These are phyloP conservation scores for Halictus ligatus DNA, from an alignment of 2,888 invertebrate species.

Conservation along the genomic window DNA sequence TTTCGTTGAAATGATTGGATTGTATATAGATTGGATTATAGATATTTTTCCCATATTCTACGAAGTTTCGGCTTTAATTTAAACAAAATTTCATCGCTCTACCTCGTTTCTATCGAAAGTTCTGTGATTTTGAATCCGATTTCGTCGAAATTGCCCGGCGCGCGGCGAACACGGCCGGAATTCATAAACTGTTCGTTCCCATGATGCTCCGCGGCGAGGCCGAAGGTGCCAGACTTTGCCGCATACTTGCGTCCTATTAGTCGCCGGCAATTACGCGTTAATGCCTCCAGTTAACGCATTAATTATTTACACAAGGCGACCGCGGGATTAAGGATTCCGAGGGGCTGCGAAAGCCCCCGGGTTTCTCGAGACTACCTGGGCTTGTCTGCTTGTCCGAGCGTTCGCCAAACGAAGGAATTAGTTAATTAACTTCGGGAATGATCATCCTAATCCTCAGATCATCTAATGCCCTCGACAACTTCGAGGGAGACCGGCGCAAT, in stretches of 20 bases:
- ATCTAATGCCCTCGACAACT: background rate
- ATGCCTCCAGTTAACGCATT: constrained; percentile 61
- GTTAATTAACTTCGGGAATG: constrained; percentile 6
- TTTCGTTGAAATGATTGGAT: too few relatives aligned
- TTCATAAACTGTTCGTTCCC: constrained; percentile 10
- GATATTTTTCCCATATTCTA: too few relatives aligned
- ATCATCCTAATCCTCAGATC: too few relatives aligned
- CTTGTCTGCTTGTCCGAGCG: constrained; percentile 7
- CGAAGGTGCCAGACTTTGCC: constrained; percentile 24
- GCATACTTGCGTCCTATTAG: constrained; percentile 20
- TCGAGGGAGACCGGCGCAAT: background rate
- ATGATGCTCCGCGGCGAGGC: background rate
- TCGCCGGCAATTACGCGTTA: constrained; percentile 65
- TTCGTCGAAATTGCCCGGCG: too few relatives aligned
- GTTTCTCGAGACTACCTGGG: background rate
- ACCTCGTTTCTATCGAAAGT: too few relatives aligned
- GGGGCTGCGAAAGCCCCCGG: background rate
- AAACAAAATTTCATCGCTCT: too few relatives aligned
- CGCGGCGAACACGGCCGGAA: constrained; percentile 4
- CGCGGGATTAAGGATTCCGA: constrained; percentile 16
- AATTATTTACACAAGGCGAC: constrained; percentile 69
- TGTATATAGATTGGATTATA: too few relatives aligned
- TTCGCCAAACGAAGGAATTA: constrained; percentile 7
- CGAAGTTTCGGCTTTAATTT: too few relatives aligned
- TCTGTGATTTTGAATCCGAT: too few relatives aligned